phyloP scores from a whole-genome alignment of 2,888 invertebrate species.

The Campaea margaritaria region DNA sequence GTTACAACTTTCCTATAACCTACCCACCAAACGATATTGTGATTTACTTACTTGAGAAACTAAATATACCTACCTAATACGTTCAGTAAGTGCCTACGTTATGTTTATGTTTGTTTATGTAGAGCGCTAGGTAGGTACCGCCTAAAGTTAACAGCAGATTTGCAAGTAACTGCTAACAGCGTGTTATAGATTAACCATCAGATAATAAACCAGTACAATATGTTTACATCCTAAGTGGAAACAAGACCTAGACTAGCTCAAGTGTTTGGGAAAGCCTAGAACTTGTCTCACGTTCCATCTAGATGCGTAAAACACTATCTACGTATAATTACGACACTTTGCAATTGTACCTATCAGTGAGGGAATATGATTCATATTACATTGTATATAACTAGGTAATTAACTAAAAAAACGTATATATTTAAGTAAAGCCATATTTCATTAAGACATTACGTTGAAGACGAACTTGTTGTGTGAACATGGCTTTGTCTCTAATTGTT shows the following conservation, averaged over 20 bases:
- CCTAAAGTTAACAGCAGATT: background rate
- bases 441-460: too few relatives aligned
- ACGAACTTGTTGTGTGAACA: conserved; percentile 12
- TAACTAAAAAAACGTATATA: too few relatives aligned
- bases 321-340: background rate
- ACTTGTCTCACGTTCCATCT: conserved; percentile 15
- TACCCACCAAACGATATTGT: background rate
- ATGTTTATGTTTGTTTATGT: background rate
- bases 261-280: conserved; percentile 26
- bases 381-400: too few relatives aligned
- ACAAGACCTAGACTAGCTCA: conserved; percentile 11
- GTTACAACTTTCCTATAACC: background rate
- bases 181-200: background rate
- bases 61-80: too few relatives aligned
- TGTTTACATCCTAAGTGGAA: conserved; percentile 10
- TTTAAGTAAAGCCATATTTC: too few relatives aligned
- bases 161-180: background rate
- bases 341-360: background rate
- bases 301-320: conserved; percentile 11
- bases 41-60: too few relatives aligned
- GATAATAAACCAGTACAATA: conserved; percentile 9
- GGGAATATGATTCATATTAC: background rate
- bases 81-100: background rate
- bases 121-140: background rate
- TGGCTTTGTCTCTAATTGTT: conserved; percentile 8